These are phyloP conservation scores for Charanyca ferruginea DNA, from an alignment of 2,888 invertebrate species.

Conservation along the genomic window DNA sequence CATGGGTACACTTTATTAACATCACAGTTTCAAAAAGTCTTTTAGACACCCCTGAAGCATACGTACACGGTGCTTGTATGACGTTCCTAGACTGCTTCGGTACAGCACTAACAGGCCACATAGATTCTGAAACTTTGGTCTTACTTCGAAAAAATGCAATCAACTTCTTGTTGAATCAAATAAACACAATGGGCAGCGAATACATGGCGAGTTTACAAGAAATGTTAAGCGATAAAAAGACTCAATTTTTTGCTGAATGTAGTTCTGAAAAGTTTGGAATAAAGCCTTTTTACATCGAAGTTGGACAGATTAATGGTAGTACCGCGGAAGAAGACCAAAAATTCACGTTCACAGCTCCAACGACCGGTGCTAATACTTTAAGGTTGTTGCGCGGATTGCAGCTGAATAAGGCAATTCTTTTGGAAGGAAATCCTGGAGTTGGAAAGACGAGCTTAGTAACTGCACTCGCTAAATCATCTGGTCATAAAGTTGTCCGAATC, in stretches of 20 bases:
- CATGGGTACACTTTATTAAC: conserved; percentile 98
- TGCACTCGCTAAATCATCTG: conserved; percentile 96
- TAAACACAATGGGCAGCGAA: conserved; percentile 82
- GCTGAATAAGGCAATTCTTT: conserved; percentile 96
- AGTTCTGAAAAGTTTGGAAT: conserved; percentile 92
- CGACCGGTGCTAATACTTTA: conserved; percentile 95
- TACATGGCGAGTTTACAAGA: conserved; percentile 76
- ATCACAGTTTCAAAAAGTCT: conserved; percentile 84
- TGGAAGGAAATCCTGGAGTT: conserved; percentile 99
- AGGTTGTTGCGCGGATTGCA: conserved; percentile 97
- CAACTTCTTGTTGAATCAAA: conserved; percentile 90
- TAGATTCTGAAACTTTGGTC: conserved; percentile 90
- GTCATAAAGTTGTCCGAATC: conserved; percentile 96
- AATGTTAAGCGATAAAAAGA: conserved; percentile 79
- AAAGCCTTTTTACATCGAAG: conserved; percentile 94
- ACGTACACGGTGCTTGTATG: conserved; percentile 97
- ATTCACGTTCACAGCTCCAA: conserved; percentile 95
- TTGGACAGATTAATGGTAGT: conserved; percentile 80
- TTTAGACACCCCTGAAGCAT: conserved; percentile 92
- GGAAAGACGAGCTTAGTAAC: conserved; percentile 99
- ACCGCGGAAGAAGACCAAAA: conserved; percentile 72
- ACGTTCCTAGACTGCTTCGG: conserved; percentile 98
- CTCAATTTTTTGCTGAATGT: conserved; percentile 79
- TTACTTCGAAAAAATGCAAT: conserved; percentile 89
- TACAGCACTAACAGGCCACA: conserved; percentile 94